Conservation (phyloP, 2,888 invertebrate species). For the Chymomyza fuscimana region DNA sequence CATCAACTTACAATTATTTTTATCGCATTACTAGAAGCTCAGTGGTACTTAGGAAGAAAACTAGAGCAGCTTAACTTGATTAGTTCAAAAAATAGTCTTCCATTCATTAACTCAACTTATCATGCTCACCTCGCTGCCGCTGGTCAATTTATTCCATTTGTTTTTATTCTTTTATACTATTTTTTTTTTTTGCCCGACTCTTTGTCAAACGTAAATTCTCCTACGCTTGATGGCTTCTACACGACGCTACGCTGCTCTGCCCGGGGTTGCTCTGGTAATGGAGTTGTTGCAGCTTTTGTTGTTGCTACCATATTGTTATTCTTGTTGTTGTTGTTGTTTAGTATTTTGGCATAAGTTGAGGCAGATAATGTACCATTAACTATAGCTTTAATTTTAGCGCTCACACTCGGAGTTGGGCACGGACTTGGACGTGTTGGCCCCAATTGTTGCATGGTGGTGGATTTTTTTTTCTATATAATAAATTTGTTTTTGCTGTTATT, state of each 20-base stretch:
- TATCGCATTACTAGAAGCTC: no score
- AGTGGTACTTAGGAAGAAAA: no score
- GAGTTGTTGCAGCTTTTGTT: slow-evolving; percentile 42
- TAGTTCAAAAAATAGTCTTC: no score
- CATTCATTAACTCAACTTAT: slow-evolving; percentile 11
- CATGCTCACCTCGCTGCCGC: slow-evolving; percentile 40
- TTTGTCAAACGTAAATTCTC: slow-evolving; percentile 50
- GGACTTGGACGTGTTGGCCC: no score
- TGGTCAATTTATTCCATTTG: slow-evolving; percentile 13
- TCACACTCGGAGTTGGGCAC: slow-evolving; percentile 13
- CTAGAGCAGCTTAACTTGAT: no score
- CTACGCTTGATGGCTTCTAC: slow-evolving; percentile 37
- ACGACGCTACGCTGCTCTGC: neutral
- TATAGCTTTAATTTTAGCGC: slow-evolving; percentile 40
- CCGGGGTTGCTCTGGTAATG: slow-evolving; percentile 32
- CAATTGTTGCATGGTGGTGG: slow-evolving; percentile 31
- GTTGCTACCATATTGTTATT: neutral
- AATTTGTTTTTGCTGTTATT: neutral
- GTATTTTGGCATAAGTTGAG: slow-evolving; percentile 17
- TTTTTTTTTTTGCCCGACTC: slow-evolving; percentile 39
- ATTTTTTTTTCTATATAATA: slow-evolving; percentile 5
- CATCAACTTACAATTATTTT: no score
- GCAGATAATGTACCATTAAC: slow-evolving; percentile 61
- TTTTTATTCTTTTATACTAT: slow-evolving; percentile 11
- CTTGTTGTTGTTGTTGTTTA: neutral